Conservation (phyloP, 2,113 vertebrate species). For the Prunella himalayana region DNA sequence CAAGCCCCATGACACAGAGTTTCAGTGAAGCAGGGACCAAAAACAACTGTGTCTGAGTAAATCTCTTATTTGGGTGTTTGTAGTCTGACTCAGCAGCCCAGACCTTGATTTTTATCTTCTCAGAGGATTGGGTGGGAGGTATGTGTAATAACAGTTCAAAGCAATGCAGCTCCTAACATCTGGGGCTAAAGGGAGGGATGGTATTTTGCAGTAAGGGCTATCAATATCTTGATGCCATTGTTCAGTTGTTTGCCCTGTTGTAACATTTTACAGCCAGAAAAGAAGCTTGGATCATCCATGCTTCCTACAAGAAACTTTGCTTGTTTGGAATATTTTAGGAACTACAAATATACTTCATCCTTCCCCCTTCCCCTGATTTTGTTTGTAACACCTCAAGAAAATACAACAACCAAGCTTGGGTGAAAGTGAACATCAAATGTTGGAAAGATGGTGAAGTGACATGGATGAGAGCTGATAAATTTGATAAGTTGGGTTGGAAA, state of each 20-base stretch:
- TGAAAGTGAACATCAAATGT: background rate
- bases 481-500: background rate
- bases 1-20: background rate
- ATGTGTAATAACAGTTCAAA: slow-evolving; percentile 19
- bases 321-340: background rate
- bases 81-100: slow-evolving; percentile 25
- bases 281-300: rapidly evolving
- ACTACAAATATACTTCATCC: background rate
- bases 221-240: background rate
- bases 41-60: background rate
- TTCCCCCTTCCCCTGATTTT: background rate
- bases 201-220: background rate
- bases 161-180: background rate
- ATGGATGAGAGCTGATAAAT: background rate
- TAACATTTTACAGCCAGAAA: background rate
- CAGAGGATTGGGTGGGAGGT: background rate
- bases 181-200: background rate
- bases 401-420: rapidly evolving
- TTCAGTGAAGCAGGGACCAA: background rate
- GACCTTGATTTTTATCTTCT: slow-evolving; percentile 28
- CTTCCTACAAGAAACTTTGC: background rate
- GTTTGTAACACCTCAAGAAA: background rate
- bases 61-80: slow-evolving; percentile 11
- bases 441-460: background rate
- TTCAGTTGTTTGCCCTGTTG: background rate